Evolutionary conservation across 2,888 invertebrate genomes (phyloP).

Genomic region (Dasysyrphus albostriatus): DNA sequence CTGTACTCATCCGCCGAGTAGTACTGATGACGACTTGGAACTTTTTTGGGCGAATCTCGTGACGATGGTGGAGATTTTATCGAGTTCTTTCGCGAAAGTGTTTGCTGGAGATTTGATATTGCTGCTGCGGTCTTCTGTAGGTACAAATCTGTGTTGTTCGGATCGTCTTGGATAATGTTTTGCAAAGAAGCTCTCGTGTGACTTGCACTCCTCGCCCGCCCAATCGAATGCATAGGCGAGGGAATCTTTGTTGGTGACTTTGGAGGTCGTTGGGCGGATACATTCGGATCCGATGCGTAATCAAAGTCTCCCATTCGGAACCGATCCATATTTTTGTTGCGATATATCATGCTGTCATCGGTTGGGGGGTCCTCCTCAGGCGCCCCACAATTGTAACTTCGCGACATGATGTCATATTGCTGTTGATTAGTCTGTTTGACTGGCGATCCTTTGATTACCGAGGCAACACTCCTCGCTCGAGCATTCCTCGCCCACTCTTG

Average conservation of each 20-base stretch:
- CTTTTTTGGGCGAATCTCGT: slow-evolving; percentile 77
- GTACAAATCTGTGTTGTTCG: slow-evolving; percentile 85
- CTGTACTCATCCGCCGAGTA: slow-evolving; percentile 81
- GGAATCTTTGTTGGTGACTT: slow-evolving; percentile 90
- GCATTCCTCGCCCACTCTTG: slow-evolving; percentile 88
- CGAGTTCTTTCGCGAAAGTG: slow-evolving; percentile 82
- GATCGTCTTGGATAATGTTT: slow-evolving; percentile 77
- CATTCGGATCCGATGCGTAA: slow-evolving; percentile 82
- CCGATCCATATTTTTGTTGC: slow-evolving; percentile 80
- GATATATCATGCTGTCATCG: slow-evolving; percentile 80
- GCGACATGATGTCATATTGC: slow-evolving; percentile 81
- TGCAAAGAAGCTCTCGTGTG: slow-evolving; percentile 82
- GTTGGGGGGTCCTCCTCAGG: slow-evolving; percentile 79
- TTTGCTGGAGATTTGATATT: slow-evolving; percentile 81
- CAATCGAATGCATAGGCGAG: slow-evolving; percentile 89
- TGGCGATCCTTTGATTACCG: slow-evolving; percentile 74
- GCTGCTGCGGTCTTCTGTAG: slow-evolving; percentile 85
- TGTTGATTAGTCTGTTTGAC: slow-evolving; percentile 62
- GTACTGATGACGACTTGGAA: slow-evolving; percentile 77
- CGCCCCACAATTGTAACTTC: slow-evolving; percentile 81
- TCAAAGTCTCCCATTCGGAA: slow-evolving; percentile 82
- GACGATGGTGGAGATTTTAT: slow-evolving; percentile 81
- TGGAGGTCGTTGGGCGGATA: slow-evolving; percentile 79
- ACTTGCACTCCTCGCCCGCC: slow-evolving; percentile 84
- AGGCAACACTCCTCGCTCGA: slow-evolving; percentile 82